phyloP scores from a whole-genome alignment of 2,797 vertebrate species.

The Adelosebastes latens region DNA sequence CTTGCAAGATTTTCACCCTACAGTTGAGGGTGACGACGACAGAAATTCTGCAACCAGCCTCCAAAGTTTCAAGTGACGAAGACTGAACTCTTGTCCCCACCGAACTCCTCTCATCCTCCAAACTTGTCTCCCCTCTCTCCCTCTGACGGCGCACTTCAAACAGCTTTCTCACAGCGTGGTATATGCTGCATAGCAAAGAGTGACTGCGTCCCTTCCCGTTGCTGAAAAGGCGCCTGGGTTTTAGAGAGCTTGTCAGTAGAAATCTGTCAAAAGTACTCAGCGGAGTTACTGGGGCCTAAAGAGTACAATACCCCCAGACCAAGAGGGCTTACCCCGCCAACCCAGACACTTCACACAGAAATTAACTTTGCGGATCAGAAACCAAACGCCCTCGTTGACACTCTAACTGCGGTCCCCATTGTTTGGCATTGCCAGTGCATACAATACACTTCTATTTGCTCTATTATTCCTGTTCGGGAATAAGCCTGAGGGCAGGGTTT shows the following conservation, averaged over 20 bases:
- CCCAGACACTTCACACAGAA: constrained; percentile 41
- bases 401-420: constrained; percentile 45
- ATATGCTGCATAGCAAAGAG: constrained; percentile 42
- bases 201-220: constrained; percentile 35
- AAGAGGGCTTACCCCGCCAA: constrained; percentile 47
- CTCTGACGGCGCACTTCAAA: constrained; percentile 50
- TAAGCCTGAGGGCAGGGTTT: constrained; percentile 54
- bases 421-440: constrained; percentile 52
- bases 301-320: constrained; percentile 53
- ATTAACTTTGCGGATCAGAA: constrained; percentile 46
- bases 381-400: constrained; percentile 41
- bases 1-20: constrained; percentile 2
- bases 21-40: not conserved
- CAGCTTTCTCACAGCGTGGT: constrained; percentile 46
- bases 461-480: constrained; percentile 53
- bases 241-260: constrained; percentile 67
- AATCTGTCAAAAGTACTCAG: constrained; percentile 71
- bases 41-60: constrained; percentile 26
- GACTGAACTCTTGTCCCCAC: constrained; percentile 58
- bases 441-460: constrained; percentile 65
- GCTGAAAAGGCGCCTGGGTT: constrained; percentile 57
- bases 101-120: constrained; percentile 49
- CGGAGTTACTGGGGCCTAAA: constrained; percentile 48
- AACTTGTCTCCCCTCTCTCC: constrained; percentile 37
- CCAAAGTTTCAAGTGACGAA: constrained; percentile 35